Evolutionary conservation across 2,113 vertebrate genomes (phyloP).

Genomic region (Petrocephalus zakoni): DNA sequence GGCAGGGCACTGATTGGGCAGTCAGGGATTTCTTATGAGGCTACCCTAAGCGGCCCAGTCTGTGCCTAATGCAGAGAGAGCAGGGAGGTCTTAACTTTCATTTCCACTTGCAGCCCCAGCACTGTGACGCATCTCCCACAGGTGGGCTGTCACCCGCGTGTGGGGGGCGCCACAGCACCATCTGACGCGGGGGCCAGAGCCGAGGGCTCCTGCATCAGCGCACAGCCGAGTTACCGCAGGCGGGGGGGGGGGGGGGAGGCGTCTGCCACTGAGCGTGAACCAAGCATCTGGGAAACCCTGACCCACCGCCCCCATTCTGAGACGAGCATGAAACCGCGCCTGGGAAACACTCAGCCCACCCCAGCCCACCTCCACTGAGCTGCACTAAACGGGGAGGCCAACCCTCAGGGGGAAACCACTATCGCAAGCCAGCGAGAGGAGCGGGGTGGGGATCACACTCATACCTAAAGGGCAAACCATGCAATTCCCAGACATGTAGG

Average conservation of each 20-base stretch:
- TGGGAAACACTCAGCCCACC: background rate
- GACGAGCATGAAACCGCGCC: background rate
- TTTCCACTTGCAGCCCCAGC: background rate
- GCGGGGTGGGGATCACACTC: background rate
- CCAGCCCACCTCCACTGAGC: background rate
- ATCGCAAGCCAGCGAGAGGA: background rate
- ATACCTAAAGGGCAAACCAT: slow-evolving; percentile 1
- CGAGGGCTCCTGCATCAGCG: background rate
- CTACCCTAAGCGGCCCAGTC: background rate
- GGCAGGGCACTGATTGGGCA: background rate
- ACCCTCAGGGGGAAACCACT: background rate
- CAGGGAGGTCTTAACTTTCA: background rate
- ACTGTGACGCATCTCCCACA: background rate
- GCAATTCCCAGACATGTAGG: background rate
- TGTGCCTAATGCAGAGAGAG: background rate
- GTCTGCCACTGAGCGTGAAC: background rate
- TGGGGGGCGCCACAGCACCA: background rate
- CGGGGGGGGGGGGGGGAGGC: background rate
- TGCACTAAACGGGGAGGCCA: background rate
- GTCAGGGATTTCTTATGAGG: background rate
- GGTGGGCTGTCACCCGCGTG: background rate
- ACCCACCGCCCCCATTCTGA: background rate
- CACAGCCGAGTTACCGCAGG: background rate
- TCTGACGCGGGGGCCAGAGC: background rate
- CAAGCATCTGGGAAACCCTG: background rate